Base-by-base conservation (phyloP, 2,797 vertebrate genomes). In the Rhinogobio ventralis region DNA sequence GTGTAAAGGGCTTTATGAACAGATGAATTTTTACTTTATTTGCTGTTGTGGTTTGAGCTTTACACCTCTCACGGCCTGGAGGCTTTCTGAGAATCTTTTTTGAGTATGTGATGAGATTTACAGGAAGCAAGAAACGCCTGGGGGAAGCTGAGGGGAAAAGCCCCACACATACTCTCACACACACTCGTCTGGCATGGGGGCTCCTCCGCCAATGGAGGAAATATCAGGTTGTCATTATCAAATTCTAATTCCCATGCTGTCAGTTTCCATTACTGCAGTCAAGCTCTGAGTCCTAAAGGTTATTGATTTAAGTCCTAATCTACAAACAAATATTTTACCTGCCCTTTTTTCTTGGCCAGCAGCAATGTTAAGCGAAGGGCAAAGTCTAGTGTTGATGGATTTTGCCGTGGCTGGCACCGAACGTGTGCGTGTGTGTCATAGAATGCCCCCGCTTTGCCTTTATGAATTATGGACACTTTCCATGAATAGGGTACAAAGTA, bases 281-380 rank as follows among this genome's bases (percentile, higher is more conserved):
- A 85, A 80, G 85, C 86, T 90, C 89, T 86, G 83, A 90, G 88
- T 90, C 87, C 87, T 91, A 91, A 90, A 88, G 88, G 85, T 91
- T 94, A 95, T 95, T 93, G 94, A 94, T 95, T 93, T 87, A 86
- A 83, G 87, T 88, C 83, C 86, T 92, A 93, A 95, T 94, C 93
- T 93, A 92, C 92, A 94, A 94, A 94, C 94, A 94, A 93, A 94
- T 90, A 87, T 90, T 86, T 85, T 87, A 88, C 67, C 77, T 84
- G 81, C 20, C 36, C 72, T 85, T 84, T 71, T 84, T 62, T 87
- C 68, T 83, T 84, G 85, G 82, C 79, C 79, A 73, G 73, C 73
- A 86, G 87, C 87, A 88, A 88, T 85, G 87, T 82, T 86, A 88
- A 68, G 62, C 17, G 71, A 82, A 79, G 75, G 85, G 75, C 79